Base-by-base conservation (phyloP, 2,113 vertebrate genomes). In the Gymnarchus niloticus region DNA sequence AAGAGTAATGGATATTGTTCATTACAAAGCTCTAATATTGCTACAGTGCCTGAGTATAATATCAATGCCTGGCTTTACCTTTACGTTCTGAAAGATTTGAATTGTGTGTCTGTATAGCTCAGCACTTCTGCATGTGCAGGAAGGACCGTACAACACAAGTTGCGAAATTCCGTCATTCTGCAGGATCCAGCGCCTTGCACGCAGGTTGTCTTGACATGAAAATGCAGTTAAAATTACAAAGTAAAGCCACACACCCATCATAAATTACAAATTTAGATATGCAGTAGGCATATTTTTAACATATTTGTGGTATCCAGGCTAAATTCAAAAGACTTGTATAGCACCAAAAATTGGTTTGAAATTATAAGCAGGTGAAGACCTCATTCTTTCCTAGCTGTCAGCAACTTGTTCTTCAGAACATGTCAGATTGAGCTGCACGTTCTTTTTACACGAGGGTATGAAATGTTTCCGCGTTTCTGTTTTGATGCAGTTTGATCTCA, bases 151-250 rank as follows among this genome's bases (percentile, higher is more conserved):
- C n/a, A n/a, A n/a, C n/a, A n/a, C n/a, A n/a, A n/a, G n/a, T n/a
- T n/a, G n/a, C n/a, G n/a, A n/a, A n/a, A n/a, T n/a, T n/a, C n/a
- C n/a, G n/a, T n/a, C n/a, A n/a, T n/a, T n/a, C n/a, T n/a, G n/a
- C n/a, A n/a, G n/a, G n/a, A n/a, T n/a, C n/a, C n/a, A n/a, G n/a
- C n/a, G n/a, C n/a, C n/a, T 54, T 54, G 52, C 14, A 54, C 52
- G 14, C 52, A 54, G 14, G 6, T 54, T 54, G 52, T 54, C 52
- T 7, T 54, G 6, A 54, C 52, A 54, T 54, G 52, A 54, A 54
- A n/a, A n/a, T n/a, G n/a, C n/a, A n/a, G n/a, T n/a, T 56, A 76
- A 77, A 85, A 85, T 85, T 59, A 56, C 41, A 85, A 77, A 23
- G 33, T 33, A 77, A 54, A 76, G 59, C 28, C 19, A 77, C 65